A percentile compares a stretch with the other conserved stretches of the same genome.
phyloP scores from a whole-genome alignment of 2,888 invertebrate species.

The Cerastoderma edule region DNA sequence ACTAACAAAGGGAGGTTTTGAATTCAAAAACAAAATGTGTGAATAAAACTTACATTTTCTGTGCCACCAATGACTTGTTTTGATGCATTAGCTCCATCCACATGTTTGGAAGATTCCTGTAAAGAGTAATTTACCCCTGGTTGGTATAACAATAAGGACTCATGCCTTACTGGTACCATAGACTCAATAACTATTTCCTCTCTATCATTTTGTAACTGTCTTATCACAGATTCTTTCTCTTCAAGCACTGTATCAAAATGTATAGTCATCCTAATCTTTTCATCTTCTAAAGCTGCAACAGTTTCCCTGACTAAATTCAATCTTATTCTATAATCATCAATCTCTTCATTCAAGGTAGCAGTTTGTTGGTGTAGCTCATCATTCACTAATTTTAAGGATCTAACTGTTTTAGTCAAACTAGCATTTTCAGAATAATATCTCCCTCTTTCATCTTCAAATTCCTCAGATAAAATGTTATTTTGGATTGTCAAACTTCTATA shows the following conservation, averaged over 20 bases:
- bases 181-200: background rate
- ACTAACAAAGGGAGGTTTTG: too few relatives aligned
- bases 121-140: too few relatives aligned
- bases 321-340: background rate
- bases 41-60: too few relatives aligned
- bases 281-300: background rate
- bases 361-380: background rate
- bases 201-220: background rate
- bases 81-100: too few relatives aligned
- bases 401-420: background rate
- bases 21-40: too few relatives aligned
- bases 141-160: too few relatives aligned
- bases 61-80: too few relatives aligned
- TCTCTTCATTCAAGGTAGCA: background rate
- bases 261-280: background rate
- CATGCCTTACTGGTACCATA: too few relatives aligned
- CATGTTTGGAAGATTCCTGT: too few relatives aligned
- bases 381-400: background rate
- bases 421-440: background rate
- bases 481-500: background rate
- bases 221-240: background rate
- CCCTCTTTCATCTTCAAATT: background rate
- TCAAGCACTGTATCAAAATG: constrained; percentile 11
- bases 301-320: background rate
- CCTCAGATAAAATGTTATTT: background rate